These are phyloP conservation scores for Eupsilia transversa DNA, from an alignment of 2,888 invertebrate species.

Conservation along the genomic window DNA sequence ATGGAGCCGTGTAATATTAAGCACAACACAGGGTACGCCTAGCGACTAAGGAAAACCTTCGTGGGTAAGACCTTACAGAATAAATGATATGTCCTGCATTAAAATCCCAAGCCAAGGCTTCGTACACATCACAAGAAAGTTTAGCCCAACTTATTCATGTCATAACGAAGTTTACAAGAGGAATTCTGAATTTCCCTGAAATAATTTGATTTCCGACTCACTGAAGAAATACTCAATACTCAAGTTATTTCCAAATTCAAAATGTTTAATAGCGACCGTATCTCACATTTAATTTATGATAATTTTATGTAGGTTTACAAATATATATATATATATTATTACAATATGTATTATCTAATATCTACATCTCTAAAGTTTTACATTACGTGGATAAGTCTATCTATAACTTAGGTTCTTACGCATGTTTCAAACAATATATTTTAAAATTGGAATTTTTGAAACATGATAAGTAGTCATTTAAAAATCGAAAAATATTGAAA, in stretches of 20 bases:
- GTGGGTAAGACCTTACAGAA: constrained; percentile 29
- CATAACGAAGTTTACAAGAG: constrained; percentile 39
- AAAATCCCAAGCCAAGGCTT: constrained; percentile 22
- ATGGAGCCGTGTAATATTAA: constrained; percentile 44
- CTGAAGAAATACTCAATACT: constrained; percentile 41
- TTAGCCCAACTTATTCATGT: constrained; percentile 31
- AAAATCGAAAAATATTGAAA: constrained; percentile 42
- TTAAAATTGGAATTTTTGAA: constrained; percentile 43
- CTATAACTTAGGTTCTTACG: not conserved
- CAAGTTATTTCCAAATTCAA: constrained; percentile 34
- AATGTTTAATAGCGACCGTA: constrained; percentile 9
- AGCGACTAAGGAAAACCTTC: constrained; percentile 25
- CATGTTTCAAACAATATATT: constrained; percentile 2
- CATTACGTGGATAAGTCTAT: not conserved
- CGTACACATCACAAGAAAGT: constrained; percentile 29
- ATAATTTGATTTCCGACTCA: constrained; percentile 48
- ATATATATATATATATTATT: not conserved
- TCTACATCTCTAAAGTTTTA: not conserved
- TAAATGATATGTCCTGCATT: constrained; percentile 44
- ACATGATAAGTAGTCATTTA: constrained; percentile 26
- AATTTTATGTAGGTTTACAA: not conserved
- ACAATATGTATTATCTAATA: not conserved
- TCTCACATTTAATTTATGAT: not conserved
- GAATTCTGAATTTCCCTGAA: constrained; percentile 32
- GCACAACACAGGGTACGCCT: constrained; percentile 12